These are phyloP conservation scores for Heterotilapia buettikoferi DNA, from an alignment of 2,113 vertebrate species.

Conservation along the genomic window DNA sequence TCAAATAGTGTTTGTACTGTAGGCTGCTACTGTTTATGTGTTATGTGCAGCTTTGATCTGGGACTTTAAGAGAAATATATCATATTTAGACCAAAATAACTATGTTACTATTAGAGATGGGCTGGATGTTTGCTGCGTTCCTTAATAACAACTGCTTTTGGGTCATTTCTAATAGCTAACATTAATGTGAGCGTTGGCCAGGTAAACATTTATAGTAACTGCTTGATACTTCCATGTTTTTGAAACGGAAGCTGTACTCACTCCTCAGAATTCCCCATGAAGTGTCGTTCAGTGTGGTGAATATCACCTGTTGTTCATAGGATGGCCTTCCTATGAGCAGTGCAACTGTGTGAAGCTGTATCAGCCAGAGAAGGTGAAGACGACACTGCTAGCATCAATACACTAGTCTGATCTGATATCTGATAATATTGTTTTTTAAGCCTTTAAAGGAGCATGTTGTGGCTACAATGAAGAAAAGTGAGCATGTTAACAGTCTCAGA, in stretches of 20 bases:
- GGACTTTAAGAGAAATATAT: neutral
- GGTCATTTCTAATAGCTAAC: neutral
- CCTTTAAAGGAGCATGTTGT: neutral
- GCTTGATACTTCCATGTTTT: neutral
- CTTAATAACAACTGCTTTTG: neutral
- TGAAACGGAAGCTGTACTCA: neutral
- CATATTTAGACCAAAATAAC: neutral
- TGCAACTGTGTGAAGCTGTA: neutral
- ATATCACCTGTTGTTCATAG: neutral
- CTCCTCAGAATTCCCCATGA: neutral
- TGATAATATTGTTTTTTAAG: neutral
- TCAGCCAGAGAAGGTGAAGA: neutral
- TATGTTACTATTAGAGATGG: neutral
- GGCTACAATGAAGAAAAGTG: neutral
- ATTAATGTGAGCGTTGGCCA: neutral
- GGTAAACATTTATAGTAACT: neutral
- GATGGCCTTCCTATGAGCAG: neutral
- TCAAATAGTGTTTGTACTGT: neutral
- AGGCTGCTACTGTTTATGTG: neutral
- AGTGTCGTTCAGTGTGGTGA: neutral
- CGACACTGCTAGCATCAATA: neutral
- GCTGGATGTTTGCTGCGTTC: neutral
- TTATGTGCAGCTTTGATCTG: neutral
- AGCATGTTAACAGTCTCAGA: neutral
- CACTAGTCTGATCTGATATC: neutral